Evolutionary conservation across 1,140 invertebrate species (phyloP), one percentile per base, ranked within the genome.

Genomic region (Drosophila orosa): DNA sequence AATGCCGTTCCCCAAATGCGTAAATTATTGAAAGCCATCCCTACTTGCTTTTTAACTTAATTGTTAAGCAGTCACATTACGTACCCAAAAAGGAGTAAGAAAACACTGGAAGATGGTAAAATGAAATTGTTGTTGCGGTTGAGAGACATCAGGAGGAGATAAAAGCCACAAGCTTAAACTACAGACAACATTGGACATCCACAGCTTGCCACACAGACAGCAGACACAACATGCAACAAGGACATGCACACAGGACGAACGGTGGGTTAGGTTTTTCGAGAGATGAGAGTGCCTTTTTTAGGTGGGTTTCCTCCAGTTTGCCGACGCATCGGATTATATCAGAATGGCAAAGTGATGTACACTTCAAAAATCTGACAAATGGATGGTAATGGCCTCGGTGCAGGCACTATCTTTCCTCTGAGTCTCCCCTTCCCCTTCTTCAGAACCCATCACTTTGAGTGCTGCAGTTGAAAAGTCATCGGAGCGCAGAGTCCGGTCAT

Each of bases 361-460:
- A 58, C 68, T 67, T 57, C 55, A 79, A 73, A 78, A 74, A 66
- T 67, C 57, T 65, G 73, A 58, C 73, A 75, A 76, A 77, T 68
- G 74, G 73, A 68, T 60, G 73, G 50, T 57, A 63, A 65, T 66
- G 52, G 71, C 52, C 68, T 48, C 50, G 27, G 29, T 22, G 24
- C 48, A 17, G 35, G 48, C 47, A 68, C 61, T 60, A 25, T 42
- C 56, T 25, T 10, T 5, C 45, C 40, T 15, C 31, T 6, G n/a
- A n/a, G 13, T 4, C n/a, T 5, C 17, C 7, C 17, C 17, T 19
- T 22, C n/a, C n/a, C n/a, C n/a, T n/a, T n/a, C n/a, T n/a, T n/a
- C 25, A 9, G 8, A 12, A n/a, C 35, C 27, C 39, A 69, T 39
- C 66, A 48, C 33, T 72, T 42, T 71, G 52, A 72, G 65, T 72